Evolutionary conservation across 2,888 invertebrate genomes (phyloP).

Genomic region (Oxyteleia sp.): DNA sequence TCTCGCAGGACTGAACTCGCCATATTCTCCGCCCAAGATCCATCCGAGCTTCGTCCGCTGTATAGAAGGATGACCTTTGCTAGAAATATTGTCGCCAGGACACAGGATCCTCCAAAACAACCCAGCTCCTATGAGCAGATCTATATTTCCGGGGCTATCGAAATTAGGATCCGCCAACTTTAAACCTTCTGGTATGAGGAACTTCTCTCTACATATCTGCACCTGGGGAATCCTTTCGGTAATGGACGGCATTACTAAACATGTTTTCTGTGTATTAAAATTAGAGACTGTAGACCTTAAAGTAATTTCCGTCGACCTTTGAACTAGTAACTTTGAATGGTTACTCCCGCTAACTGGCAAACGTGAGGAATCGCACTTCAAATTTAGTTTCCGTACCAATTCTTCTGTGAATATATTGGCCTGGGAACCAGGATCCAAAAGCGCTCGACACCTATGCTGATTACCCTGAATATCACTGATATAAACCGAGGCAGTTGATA

Average conservation of each 20-base stretch:
- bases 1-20: not conserved
- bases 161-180: not conserved
- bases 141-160: not conserved
- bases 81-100: not conserved
- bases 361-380: not conserved
- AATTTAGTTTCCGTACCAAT: not conserved
- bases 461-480: too few relatives aligned
- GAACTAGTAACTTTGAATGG: not conserved
- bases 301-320: not conserved
- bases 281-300: not conserved
- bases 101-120: not conserved
- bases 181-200: not conserved
- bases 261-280: not conserved
- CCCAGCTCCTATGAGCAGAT: not conserved
- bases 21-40: not conserved
- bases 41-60: not conserved
- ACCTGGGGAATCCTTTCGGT: not conserved
- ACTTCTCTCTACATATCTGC: not conserved
- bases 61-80: not conserved
- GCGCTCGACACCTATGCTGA: too few relatives aligned
- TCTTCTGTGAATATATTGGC: not conserved
- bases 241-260: not conserved
- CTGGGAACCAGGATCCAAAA: not conserved
- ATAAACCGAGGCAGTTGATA: too few relatives aligned
- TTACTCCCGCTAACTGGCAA: not conserved